A percentile compares a stretch with the other conserved stretches of the same genome.
Conservation (phyloP, 2,888 invertebrate genomes). For the Lissocephala sabroskyi region DNA sequence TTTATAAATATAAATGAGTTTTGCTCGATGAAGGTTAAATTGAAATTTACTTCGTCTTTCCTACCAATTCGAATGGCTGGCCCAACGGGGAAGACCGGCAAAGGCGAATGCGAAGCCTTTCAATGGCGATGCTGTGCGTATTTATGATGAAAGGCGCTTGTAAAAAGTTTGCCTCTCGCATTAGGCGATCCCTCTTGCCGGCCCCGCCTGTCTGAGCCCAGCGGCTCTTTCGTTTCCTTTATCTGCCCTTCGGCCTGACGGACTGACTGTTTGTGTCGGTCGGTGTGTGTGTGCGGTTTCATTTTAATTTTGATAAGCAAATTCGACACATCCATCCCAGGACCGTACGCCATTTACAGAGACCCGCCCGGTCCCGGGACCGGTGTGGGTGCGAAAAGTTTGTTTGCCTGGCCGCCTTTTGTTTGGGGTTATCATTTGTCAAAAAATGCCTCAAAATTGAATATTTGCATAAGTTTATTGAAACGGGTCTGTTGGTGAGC, state of each 20-base stretch:
- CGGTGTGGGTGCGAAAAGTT: constrained; percentile 47
- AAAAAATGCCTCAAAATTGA: constrained; percentile 49
- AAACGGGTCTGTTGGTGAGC: constrained; percentile 17
- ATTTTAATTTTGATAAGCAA: constrained; percentile 59
- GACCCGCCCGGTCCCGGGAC: too few relatives aligned
- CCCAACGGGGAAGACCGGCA: neutral
- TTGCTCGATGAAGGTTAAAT: constrained; percentile 68
- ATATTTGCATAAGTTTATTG: constrained; percentile 64
- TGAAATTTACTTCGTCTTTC: constrained; percentile 51
- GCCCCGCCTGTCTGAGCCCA: too few relatives aligned
- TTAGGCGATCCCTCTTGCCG: neutral
- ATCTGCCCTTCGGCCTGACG: neutral
- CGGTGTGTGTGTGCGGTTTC: constrained; percentile 22
- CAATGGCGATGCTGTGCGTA: neutral
- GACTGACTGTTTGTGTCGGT: neutral
- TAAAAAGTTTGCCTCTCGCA: constrained; percentile 33
- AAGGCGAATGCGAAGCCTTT: constrained; percentile 1
- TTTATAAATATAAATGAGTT: constrained; percentile 73
- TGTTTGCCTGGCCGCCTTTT: constrained; percentile 52
- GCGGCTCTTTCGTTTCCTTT: too few relatives aligned
- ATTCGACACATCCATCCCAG: constrained; percentile 36
- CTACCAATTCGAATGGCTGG: constrained; percentile 1
- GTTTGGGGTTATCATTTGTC: constrained; percentile 61
- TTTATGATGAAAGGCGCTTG: constrained; percentile 40
- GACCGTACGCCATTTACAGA: constrained; percentile 7